Base-by-base conservation (phyloP, 2,888 invertebrate genomes). In the Ctena decussata region DNA sequence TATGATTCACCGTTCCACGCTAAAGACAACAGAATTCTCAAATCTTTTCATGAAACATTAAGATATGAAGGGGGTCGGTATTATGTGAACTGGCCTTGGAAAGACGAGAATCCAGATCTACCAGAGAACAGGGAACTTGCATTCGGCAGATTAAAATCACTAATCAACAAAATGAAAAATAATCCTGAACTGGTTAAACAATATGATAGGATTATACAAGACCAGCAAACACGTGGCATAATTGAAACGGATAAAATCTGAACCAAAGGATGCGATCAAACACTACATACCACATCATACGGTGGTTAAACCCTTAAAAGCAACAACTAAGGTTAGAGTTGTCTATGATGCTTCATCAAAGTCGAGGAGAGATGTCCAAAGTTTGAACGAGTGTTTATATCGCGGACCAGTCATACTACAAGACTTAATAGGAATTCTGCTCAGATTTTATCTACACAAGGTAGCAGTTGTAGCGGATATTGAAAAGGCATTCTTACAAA, bases 381-480 rank as follows among this genome's bases (percentile, higher is more conserved):
- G 85, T 44, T 35, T 83, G 39, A 84, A 84, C 77, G 84, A 84
- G 15, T 84, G 84, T 35, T 69, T 85, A 41, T 65, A 71, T 30
- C 71, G 53, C 32, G 85, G 82, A 30, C 82, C 82, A 27, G 30
- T 49, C 1, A 37, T 82, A 21, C 65, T 85, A 8, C 71, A 85
- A 57, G 82, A 85, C 24, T 35, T 85, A 0, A 46, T 53, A 39
- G 78, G 75, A 6, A n/a, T 85, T 0, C 32, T 85, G 5, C 21
- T 82, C 8, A 24, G 85, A 39, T 85, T 85, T 60, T 49, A 74
- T 15, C 24, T 75, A 35, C 35, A 74, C 24, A 32, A 24, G 24
- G 53, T 80, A 15, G 75, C 75, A 18, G 49, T 80, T 2, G 74
- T 80, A n/a, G 44, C 75, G 2, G 74, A 79, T 49, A 78, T 78